phyloP scores from a whole-genome alignment of 1,140 invertebrate species.

The Lamellibrachia luymesi region DNA sequence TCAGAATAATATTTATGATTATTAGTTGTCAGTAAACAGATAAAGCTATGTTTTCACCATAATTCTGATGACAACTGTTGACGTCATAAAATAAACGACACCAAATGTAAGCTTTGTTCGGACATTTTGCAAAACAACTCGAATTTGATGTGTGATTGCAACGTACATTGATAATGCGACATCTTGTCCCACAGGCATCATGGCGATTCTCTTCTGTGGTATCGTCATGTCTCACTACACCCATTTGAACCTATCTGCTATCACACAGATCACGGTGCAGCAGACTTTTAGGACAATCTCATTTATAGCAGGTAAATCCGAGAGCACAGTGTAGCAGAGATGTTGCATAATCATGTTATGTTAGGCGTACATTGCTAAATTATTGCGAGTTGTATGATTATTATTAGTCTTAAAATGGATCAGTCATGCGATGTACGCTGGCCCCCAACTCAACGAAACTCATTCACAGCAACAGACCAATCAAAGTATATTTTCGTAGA shows the following conservation, averaged over 20 bases:
- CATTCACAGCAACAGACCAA: too few relatives aligned
- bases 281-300: slow-evolving; percentile 96
- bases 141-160: neutral
- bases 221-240: slow-evolving; percentile 99
- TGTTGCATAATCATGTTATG: too few relatives aligned
- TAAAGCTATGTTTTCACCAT: neutral
- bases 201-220: slow-evolving; percentile 98
- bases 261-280: slow-evolving; percentile 98
- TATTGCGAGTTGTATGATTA: too few relatives aligned
- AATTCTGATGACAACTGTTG: neutral
- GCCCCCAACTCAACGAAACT: too few relatives aligned
- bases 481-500: too few relatives aligned
- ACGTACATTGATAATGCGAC: neutral
- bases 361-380: too few relatives aligned
- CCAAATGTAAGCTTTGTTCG: neutral
- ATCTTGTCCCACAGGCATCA: slow-evolving; percentile 74
- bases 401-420: too few relatives aligned
- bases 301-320: slow-evolving; percentile 76
- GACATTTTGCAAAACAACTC: neutral
- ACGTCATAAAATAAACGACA: neutral
- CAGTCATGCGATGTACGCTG: too few relatives aligned
- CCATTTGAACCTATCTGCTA: slow-evolving; percentile 95
- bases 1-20: neutral
- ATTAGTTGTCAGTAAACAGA: neutral
- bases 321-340: too few relatives aligned